Percentiles rank a stretch among this genome's conserved stretches.
phyloP scores from a whole-genome alignment of 2,888 invertebrate genomes.

The Synergus itoensis region DNA sequence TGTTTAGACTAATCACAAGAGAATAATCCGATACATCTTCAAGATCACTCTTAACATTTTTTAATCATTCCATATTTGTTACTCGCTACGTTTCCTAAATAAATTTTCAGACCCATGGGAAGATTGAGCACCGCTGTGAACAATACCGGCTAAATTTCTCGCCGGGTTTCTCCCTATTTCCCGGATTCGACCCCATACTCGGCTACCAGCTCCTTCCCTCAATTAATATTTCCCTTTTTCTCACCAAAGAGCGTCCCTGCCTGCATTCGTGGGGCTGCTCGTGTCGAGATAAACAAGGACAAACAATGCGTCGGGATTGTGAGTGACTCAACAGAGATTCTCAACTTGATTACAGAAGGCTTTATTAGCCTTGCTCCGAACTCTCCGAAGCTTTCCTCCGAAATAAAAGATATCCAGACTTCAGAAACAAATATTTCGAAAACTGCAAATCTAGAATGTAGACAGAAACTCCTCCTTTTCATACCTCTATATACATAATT shows the following conservation, averaged over 20 bases:
- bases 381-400: background rate
- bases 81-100: background rate
- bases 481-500: background rate
- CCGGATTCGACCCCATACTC: slow-evolving; percentile 41
- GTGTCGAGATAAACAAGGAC: slow-evolving; percentile 13
- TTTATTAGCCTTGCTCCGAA: background rate
- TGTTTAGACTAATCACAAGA: background rate
- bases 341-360: slow-evolving; percentile 1
- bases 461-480: background rate
- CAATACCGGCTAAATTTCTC: slow-evolving; percentile 53
- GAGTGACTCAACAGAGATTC: slow-evolving; percentile 12
- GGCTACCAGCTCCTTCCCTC: slow-evolving; percentile 43
- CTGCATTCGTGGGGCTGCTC: background rate
- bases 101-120: slow-evolving; percentile 39
- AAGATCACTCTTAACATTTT: background rate
- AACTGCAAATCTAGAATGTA: background rate
- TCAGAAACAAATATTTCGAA: background rate
- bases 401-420: background rate
- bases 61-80: background rate
- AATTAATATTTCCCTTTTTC: slow-evolving; percentile 32
- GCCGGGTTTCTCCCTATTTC: slow-evolving; percentile 46
- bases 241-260: slow-evolving; percentile 1
- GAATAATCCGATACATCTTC: background rate
- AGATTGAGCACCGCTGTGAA: slow-evolving; percentile 56
- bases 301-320: slow-evolving; percentile 20